These are phyloP conservation scores for Sphenodon punctatus DNA, from an alignment of 2,797 vertebrate genomes.

Conservation along the genomic window DNA sequence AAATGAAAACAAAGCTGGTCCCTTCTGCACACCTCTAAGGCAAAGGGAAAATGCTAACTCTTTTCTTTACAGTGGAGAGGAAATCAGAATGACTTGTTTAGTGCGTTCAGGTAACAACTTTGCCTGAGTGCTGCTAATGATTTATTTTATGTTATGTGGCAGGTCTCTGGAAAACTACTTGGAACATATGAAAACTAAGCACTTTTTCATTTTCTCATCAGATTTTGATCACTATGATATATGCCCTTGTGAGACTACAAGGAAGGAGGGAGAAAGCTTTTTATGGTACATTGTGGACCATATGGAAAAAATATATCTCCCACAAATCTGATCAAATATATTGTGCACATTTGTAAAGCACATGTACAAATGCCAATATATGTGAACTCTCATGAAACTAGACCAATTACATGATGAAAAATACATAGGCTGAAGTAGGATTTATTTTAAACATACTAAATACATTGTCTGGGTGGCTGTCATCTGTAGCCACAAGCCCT, in stretches of 20 bases:
- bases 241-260: slow-evolving; percentile 28
- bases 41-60: too few relatives aligned
- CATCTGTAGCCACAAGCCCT: too few relatives aligned
- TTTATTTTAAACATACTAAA: slow-evolving; percentile 61
- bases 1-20: too few relatives aligned
- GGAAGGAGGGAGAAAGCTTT: slow-evolving; percentile 37
- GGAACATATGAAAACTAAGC: slow-evolving; percentile 46
- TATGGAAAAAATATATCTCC: slow-evolving; percentile 76
- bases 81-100: background rate
- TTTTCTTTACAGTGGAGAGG: slow-evolving; percentile 39
- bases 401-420: slow-evolving; percentile 66
- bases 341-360: slow-evolving; percentile 63
- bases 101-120: slow-evolving; percentile 29
- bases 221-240: slow-evolving; percentile 69
- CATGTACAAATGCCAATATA: slow-evolving; percentile 57
- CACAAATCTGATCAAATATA: slow-evolving; percentile 40
- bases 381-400: slow-evolving; percentile 54
- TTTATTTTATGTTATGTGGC: slow-evolving; percentile 59
- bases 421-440: slow-evolving; percentile 43
- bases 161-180: slow-evolving; percentile 74
- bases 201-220: slow-evolving; percentile 76
- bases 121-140: slow-evolving; percentile 16
- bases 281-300: slow-evolving; percentile 62
- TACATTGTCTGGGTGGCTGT: background rate
- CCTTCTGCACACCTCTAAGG: too few relatives aligned